These are phyloP conservation scores for Dunckerocampus dactyliophorus DNA, from an alignment of 2,113 vertebrate genomes.

Conservation along the genomic window DNA sequence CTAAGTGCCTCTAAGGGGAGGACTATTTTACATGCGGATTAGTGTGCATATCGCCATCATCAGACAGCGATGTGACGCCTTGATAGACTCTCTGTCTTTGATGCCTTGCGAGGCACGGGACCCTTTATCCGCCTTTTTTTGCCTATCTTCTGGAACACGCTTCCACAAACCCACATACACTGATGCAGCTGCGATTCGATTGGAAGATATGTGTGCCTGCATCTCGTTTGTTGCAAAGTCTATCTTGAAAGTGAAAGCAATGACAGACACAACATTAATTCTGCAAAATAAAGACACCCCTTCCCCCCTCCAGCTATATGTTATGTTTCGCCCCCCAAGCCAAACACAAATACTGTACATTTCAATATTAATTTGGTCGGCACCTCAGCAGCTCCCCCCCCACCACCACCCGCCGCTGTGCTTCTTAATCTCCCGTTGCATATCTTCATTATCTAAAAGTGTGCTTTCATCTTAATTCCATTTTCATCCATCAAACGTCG, in stretches of 20 bases:
- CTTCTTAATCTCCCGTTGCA: conserved; percentile 56
- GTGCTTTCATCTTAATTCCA: conserved; percentile 72
- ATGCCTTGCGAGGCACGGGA: conserved; percentile 52
- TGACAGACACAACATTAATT: not conserved
- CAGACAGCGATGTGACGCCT: conserved; percentile 55
- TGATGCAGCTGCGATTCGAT: conserved; percentile 67
- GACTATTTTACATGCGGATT: conserved; percentile 72
- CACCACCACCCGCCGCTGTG: not conserved
- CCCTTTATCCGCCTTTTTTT: conserved; percentile 55
- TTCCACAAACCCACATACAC: conserved; percentile 32
- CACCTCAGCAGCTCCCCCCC: conserved; percentile 43
- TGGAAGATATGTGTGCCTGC: conserved; percentile 19
- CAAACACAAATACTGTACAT: conserved; percentile 68
- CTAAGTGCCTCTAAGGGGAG: conserved; percentile 55
- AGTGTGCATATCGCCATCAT: conserved; percentile 65
- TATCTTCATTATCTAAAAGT: conserved; percentile 72
- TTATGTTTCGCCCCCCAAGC: conserved; percentile 19
- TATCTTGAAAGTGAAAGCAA: not conserved
- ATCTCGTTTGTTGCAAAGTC: conserved; percentile 23
- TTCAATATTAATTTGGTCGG: conserved; percentile 68
- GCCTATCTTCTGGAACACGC: conserved; percentile 66
- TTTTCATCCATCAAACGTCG: conserved; percentile 71
- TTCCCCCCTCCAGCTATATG: no score
- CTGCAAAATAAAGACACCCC: not conserved
- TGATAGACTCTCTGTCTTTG: conserved; percentile 59